Base-by-base conservation (phyloP, 1,140 invertebrate species). In the Drosophila ercepeae region DNA sequence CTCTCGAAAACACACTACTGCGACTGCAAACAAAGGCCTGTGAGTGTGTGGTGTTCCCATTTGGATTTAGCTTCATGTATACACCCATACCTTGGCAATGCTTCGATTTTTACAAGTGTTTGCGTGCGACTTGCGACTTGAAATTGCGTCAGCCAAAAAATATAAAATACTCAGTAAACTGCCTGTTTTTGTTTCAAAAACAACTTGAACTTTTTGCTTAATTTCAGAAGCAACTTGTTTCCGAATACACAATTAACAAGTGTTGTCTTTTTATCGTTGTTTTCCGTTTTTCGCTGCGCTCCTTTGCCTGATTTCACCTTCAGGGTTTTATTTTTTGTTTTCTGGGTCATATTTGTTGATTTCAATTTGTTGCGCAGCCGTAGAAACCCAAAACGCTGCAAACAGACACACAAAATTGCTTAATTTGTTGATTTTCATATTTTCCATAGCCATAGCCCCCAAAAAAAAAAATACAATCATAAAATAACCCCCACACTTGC, bases 311-410 rank as follows among this genome's bases (percentile, higher is more conserved):
- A 81, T 86, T 86, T 86, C 81, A 86, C 81, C 81, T 86, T 86
- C 81, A 88, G 72, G 46, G 14, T 53, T 52, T 51, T 67, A 58
- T 51, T 68, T 51, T 68, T 55, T 75, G 64, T 61, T 83, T 84
- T 86, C 82, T 86, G 82, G 81, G 81, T 86, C 81, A 86, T 81
- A 88, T 86, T 86, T 86, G 81, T 86, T 88, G 82, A 86, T 88
- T 88, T 86, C 63, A 86, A 86, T 86, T 86, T 77, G 76, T 76
- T 86, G 68, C 67, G 48, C 69, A 73, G 60, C 41, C 52, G 59
- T 36, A 68, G 50, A 74, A 73, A 68, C 16, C 18, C 21, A 57
- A 59, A 68, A 65, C 13, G 16, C 42, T 54, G 50, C 36, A 63
- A 63, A 63, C 55, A 74, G 21, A 73, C 54, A 51, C 19, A 58